phyloP scores from a whole-genome alignment of 2,888 invertebrate species.

The Silvanus unidentatus region DNA sequence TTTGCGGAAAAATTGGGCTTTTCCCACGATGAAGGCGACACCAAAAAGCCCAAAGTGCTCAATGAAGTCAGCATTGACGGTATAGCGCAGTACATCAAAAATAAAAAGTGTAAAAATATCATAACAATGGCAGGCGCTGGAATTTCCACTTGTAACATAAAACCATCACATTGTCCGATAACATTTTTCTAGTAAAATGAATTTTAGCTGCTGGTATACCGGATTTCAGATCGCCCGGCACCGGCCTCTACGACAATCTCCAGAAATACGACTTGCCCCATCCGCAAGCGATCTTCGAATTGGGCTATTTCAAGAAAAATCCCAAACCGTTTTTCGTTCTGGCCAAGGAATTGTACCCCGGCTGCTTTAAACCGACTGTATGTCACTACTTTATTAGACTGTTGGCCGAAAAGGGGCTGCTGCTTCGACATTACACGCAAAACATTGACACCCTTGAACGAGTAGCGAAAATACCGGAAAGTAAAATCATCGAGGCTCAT shows the following conservation, averaged over 20 bases:
- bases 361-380: slow-evolving; percentile 79
- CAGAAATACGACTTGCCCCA: slow-evolving; percentile 85
- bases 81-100: slow-evolving; percentile 71
- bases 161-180: neutral
- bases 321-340: slow-evolving; percentile 90
- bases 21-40: slow-evolving; percentile 43
- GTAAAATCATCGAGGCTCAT: slow-evolving; percentile 90
- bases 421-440: slow-evolving; percentile 75
- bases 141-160: slow-evolving; percentile 80
- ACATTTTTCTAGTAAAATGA: slow-evolving; percentile 6
- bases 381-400: slow-evolving; percentile 88
- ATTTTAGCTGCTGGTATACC: slow-evolving; percentile 87
- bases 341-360: slow-evolving; percentile 85
- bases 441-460: slow-evolving; percentile 93
- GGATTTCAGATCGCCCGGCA: slow-evolving; percentile 89
- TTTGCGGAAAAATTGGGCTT: slow-evolving; percentile 61
- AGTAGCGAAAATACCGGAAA: slow-evolving; percentile 73
- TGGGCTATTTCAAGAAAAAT: slow-evolving; percentile 79
- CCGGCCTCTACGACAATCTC: slow-evolving; percentile 87
- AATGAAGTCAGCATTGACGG: slow-evolving; percentile 69
- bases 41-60: slow-evolving; percentile 49
- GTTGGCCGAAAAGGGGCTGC: slow-evolving; percentile 72
- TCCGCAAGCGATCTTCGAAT: slow-evolving; percentile 89
- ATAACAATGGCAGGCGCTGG: slow-evolving; percentile 95
- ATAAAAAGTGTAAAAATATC: slow-evolving; percentile 72